These are phyloP conservation scores for Acromyrmex echinatior DNA, from an alignment of 1,140 invertebrate species.

Conservation along the genomic window DNA sequence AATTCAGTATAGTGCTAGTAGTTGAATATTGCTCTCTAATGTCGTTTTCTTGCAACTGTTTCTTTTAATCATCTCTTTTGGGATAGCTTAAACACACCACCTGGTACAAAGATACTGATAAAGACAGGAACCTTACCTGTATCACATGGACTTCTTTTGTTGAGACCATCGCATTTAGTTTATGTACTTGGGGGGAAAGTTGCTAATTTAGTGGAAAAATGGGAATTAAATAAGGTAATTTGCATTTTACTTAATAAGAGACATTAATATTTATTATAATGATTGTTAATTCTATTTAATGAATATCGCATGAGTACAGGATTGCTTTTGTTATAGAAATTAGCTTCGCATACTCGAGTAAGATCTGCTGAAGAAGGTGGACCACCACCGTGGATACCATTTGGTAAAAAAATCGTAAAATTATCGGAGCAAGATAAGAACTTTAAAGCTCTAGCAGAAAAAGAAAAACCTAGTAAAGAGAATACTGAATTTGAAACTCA, in stretches of 20 bases:
- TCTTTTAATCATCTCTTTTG: neutral
- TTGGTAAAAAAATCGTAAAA: constrained; percentile 92
- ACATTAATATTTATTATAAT: neutral
- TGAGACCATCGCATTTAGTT: constrained; percentile 90
- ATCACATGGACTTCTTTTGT: constrained; percentile 91
- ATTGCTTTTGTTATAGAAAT: constrained; percentile 85
- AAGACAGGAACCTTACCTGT: constrained; percentile 83
- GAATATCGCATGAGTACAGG: neutral
- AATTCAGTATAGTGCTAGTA: too few species aligned
- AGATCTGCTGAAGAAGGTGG: constrained; percentile 89
- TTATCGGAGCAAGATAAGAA: constrained; percentile 88
- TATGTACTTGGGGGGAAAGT: constrained; percentile 93
- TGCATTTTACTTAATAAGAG: constrained; percentile 15
- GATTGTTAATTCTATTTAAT: constrained; percentile 7
- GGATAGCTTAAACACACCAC: constrained; percentile 85
- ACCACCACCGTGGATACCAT: constrained; percentile 96
- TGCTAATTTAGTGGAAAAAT: constrained; percentile 94
- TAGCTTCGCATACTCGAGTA: constrained; percentile 91
- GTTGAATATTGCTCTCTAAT: too few species aligned
- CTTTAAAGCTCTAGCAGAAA: constrained; percentile 91
- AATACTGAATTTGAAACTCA: constrained; percentile 95
- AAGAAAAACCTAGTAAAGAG: constrained; percentile 88
- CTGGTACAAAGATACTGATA: constrained; percentile 84
- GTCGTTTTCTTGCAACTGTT: neutral
- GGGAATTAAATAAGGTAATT: constrained; percentile 93